Conservation (phyloP, 2,797 vertebrate genomes). For the Onychomys torridus region DNA sequence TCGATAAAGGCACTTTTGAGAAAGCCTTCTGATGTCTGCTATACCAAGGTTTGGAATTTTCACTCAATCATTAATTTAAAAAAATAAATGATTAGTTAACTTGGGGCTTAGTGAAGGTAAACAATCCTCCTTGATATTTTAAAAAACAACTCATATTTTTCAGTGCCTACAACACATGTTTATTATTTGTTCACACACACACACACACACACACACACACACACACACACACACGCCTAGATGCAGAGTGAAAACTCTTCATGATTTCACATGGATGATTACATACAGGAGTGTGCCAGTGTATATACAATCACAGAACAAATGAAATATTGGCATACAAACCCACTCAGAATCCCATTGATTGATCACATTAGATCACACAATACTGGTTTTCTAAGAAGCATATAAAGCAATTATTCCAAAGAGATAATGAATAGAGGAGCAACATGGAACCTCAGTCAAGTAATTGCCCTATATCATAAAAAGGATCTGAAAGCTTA, state of each 20-base stretch:
- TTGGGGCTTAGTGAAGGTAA: not conserved
- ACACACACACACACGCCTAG: not conserved
- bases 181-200: conserved; percentile 69
- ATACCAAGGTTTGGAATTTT: not conserved
- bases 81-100: not conserved
- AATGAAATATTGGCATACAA: conserved; percentile 25
- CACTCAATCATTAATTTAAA: not conserved
- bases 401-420: not conserved
- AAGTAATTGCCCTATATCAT: conserved; percentile 13
- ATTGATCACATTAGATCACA: not conserved
- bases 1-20: not conserved
- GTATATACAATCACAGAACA: not conserved
- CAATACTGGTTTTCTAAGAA: conserved; percentile 14
- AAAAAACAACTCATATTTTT: conserved; percentile 27
- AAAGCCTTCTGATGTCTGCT: not conserved
- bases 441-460: not conserved
- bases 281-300: not conserved
- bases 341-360: not conserved
- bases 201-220: too few relatives aligned
- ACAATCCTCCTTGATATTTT: not conserved
- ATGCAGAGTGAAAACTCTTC: conserved; percentile 17
- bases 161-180: conserved; percentile 17
- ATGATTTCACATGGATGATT: conserved; percentile 9
- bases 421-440: not conserved
- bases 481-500: conserved; percentile 42